These are phyloP conservation scores for Saccostrea cuccullata DNA, from an alignment of 1,140 invertebrate species.

Conservation along the genomic window DNA sequence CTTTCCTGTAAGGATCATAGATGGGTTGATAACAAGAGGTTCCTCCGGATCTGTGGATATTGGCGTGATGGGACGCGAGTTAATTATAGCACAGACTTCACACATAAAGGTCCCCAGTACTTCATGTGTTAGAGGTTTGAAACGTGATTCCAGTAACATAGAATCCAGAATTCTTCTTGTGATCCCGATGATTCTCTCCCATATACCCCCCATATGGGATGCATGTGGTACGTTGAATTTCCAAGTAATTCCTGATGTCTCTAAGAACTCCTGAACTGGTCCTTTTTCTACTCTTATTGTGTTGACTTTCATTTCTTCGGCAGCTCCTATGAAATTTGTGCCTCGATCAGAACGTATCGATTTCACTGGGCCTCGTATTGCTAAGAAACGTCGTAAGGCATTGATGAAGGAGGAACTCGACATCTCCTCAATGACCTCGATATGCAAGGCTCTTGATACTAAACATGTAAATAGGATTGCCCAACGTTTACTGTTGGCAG, in stretches of 20 bases:
- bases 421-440: conserved; percentile 60
- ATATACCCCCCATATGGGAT: conserved; percentile 36
- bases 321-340: conserved; percentile 61
- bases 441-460: conserved; percentile 51
- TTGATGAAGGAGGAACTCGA: conserved; percentile 61
- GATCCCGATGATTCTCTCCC: conserved; percentile 53
- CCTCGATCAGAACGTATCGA: conserved; percentile 51
- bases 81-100: conserved; percentile 55
- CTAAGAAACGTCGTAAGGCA: conserved; percentile 49
- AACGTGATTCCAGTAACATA: conserved; percentile 39
- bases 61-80: conserved; percentile 52
- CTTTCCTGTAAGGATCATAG: conserved; percentile 56
- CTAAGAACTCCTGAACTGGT: conserved; percentile 36
- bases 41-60: conserved; percentile 51
- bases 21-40: conserved; percentile 51
- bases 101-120: conserved; percentile 50
- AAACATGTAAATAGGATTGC: conserved; percentile 57
- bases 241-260: conserved; percentile 40
- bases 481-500: conserved; percentile 55
- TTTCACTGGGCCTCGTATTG: conserved; percentile 44
- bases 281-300: conserved; percentile 46
- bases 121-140: conserved; percentile 53
- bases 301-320: conserved; percentile 42
- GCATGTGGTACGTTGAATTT: conserved; percentile 54
- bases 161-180: conserved; percentile 48